These are phyloP conservation scores for Allacma fusca DNA, from an alignment of 2,888 invertebrate species.

Conservation along the genomic window DNA sequence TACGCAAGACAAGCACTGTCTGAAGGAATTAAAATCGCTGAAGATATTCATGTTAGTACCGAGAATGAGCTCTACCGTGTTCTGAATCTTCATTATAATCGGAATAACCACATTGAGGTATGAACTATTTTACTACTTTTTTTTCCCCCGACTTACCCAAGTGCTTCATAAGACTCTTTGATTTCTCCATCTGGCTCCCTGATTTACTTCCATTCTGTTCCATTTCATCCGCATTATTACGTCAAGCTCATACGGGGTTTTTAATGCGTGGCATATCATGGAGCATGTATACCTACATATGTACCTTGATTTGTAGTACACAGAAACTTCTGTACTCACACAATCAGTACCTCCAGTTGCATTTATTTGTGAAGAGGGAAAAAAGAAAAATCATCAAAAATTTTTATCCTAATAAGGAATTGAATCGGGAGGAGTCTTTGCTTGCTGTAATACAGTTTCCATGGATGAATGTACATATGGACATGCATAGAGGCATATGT, in stretches of 20 bases:
- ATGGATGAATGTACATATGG: no score
- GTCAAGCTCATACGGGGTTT: not conserved
- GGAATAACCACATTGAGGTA: constrained; percentile 96
- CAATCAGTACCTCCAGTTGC: no score
- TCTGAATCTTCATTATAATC: constrained; percentile 97
- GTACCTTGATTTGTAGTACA: no score
- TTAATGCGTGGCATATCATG: not conserved
- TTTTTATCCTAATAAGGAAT: no score
- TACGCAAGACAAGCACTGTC: constrained; percentile 97
- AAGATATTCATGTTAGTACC: constrained; percentile 90
- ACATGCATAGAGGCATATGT: no score
- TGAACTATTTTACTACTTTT: constrained; percentile 64
- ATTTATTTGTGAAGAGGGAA: no score
- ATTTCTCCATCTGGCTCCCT: not conserved
- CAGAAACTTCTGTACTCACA: no score
- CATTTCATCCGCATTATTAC: not conserved
- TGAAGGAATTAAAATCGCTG: constrained; percentile 91
- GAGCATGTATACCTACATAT: no score
- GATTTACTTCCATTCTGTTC: not conserved
- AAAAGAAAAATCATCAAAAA: no score
- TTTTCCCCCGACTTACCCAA: constrained; percentile 13
- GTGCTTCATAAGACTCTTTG: constrained; percentile 10
- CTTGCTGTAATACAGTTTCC: no score
- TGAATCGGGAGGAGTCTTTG: no score
- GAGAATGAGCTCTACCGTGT: constrained; percentile 98